Percentiles rank a stretch among this genome's conserved stretches.
phyloP scores from a whole-genome alignment of 2,888 invertebrate species.

The Leptopilina myrica region DNA sequence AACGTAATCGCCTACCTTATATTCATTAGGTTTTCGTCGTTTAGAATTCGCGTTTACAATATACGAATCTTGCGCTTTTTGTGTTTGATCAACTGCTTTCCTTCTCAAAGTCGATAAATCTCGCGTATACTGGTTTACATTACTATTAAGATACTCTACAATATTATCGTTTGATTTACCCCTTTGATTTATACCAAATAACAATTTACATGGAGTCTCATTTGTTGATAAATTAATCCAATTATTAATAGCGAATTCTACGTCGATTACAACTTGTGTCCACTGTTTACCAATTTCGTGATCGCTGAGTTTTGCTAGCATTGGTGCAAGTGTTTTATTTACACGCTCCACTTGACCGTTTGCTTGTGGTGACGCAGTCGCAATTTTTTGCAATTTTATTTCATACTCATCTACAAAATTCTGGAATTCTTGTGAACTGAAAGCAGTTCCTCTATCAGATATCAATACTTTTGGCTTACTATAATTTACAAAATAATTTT shows the following conservation, averaged over 20 bases:
- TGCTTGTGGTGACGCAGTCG: conserved; percentile 51
- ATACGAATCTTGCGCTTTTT: conserved; percentile 55
- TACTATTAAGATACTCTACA: background rate
- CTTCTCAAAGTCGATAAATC: conserved; percentile 42
- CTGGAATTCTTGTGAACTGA: conserved; percentile 50
- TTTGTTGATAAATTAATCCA: conserved; percentile 57
- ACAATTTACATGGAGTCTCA: conserved; percentile 57
- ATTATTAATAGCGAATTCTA: conserved; percentile 58
- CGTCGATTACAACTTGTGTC: conserved; percentile 51
- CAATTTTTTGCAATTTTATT: conserved; percentile 41
- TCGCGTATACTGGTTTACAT: conserved; percentile 42
- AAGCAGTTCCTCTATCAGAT: conserved; percentile 38
- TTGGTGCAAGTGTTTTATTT: conserved; percentile 46
- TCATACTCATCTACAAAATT: conserved; percentile 45
- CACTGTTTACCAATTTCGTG: conserved; percentile 48
- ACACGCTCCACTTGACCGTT: too few relatives aligned
- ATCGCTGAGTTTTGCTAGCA: conserved; percentile 51
- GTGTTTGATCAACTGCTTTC: conserved; percentile 47
- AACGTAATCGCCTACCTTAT: conserved; percentile 49
- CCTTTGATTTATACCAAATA: conserved; percentile 49
- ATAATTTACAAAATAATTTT: conserved; percentile 41
- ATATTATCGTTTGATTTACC: conserved; percentile 40
- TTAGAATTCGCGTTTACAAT: conserved; percentile 32
- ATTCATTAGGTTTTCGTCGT: conserved; percentile 45
- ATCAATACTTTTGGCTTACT: conserved; percentile 37